Evolutionary conservation across 53 echinoderm and acorn worm genomes (phyloP), one percentile per base, ranked within the genome.

Genomic region (Echinarachnius parma): DNA sequence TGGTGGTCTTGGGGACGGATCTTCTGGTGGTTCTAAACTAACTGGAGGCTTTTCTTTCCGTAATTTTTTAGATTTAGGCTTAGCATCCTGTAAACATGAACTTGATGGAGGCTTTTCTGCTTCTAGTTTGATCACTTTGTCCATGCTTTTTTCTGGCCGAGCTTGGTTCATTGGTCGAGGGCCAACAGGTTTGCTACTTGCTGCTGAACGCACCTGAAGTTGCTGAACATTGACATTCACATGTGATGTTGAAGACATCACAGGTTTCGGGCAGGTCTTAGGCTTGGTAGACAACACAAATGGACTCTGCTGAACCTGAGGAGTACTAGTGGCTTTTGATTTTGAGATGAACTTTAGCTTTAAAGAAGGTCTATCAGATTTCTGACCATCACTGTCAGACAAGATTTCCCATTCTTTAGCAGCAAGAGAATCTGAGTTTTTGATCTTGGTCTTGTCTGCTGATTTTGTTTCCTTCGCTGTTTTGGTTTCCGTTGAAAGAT

Each of bases 1-100:
- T 25, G 88, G 81, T 4, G 85, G 70, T 54, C 70, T 70, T 31
- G n/a, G n/a, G n/a, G n/a, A n/a, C n/a, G n/a, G n/a, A n/a, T n/a
- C n/a, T n/a, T n/a, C n/a, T n/a, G n/a, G n/a, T n/a, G n/a, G n/a
- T n/a, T n/a, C n/a, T n/a, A n/a, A n/a, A n/a, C n/a, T n/a, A n/a
- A n/a, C n/a, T n/a, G n/a, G n/a, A n/a, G n/a, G n/a, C n/a, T n/a
- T n/a, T n/a, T n/a, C n/a, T n/a, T n/a, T n/a, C n/a, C n/a, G n/a
- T n/a, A n/a, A n/a, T n/a, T n/a, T n/a, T n/a, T n/a, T n/a, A n/a
- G n/a, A n/a, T n/a, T n/a, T n/a, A n/a, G n/a, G n/a, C n/a, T n/a
- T n/a, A n/a, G n/a, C n/a, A n/a, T n/a, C n/a, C n/a, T n/a, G n/a
- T n/a, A n/a, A n/a, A n/a, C n/a, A n/a, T n/a, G 54, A 3, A 35